Conservation (phyloP, 2,797 vertebrate genomes). For the Periparus ater region DNA sequence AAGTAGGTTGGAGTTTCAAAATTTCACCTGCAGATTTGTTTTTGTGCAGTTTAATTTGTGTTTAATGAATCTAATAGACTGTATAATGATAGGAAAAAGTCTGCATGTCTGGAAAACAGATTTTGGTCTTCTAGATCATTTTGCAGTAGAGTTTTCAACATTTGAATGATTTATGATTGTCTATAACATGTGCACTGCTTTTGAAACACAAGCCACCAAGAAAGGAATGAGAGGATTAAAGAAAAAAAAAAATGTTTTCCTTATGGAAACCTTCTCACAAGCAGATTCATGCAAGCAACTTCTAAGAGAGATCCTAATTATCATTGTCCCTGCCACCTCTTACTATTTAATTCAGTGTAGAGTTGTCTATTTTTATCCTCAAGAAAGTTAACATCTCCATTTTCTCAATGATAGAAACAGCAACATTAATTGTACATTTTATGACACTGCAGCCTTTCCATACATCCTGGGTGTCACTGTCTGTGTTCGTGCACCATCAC, state of each 20-base stretch:
- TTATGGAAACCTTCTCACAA: not conserved
- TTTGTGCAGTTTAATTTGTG: not conserved
- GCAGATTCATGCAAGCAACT: not conserved
- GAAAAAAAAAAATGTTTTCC: not conserved
- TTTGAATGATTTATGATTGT: conserved; percentile 5
- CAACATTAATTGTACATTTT: conserved; percentile 35
- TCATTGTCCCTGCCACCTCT: not conserved
- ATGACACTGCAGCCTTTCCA: conserved; percentile 41
- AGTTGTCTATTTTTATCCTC: not conserved
- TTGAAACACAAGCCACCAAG: conserved; percentile 9
- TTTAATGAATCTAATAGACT: conserved; percentile 51
- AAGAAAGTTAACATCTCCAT: conserved; percentile 12
- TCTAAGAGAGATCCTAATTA: not conserved
- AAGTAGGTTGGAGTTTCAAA: not conserved
- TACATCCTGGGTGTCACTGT: conserved; percentile 47
- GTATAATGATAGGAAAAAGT: conserved; percentile 7
- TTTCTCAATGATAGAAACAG: conserved; percentile 41
- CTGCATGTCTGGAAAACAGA: conserved; percentile 27
- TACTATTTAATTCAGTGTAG: not conserved
- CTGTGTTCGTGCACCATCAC: conserved; percentile 43
- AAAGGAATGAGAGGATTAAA: not conserved
- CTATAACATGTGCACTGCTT: not conserved
- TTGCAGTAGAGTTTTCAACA: not conserved
- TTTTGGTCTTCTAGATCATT: conserved; percentile 18
- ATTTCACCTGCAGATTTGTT: not conserved